Evolutionary conservation across 1,140 invertebrate species (phyloP).

Genomic region (Melipona quadrifasciata): DNA sequence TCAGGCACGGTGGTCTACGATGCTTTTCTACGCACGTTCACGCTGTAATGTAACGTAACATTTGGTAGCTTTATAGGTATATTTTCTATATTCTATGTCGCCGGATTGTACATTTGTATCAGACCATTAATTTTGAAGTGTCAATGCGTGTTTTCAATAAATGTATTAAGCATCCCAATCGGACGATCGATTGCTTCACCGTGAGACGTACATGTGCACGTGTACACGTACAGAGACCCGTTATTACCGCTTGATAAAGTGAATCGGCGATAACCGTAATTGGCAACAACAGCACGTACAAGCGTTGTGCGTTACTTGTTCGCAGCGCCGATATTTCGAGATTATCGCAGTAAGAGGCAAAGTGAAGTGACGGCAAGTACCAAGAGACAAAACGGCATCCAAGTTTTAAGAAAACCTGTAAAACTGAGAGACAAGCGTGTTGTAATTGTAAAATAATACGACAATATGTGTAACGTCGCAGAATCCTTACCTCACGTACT

Average conservation of each 20-base stretch:
- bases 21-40: neutral
- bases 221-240: too few relatives aligned
- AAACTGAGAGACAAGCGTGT: conserved; percentile 84
- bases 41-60: neutral
- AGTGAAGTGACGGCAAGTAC: conserved; percentile 67
- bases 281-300: neutral
- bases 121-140: neutral
- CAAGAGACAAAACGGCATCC: conserved; percentile 91
- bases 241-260: neutral
- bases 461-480: too few relatives aligned
- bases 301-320: neutral
- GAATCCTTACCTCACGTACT: conserved; percentile 90
- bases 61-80: conserved; percentile 16
- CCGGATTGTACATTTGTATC: conserved; percentile 22
- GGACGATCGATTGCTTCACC: neutral
- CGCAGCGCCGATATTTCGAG: too few relatives aligned
- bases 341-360: conserved; percentile 4
- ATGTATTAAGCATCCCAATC: neutral
- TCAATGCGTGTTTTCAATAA: conserved; percentile 6
- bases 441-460: neutral
- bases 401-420: conserved; percentile 91
- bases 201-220: neutral
- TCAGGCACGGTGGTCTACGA: neutral
- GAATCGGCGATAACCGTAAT: neutral
- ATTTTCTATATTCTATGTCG: neutral